Base-by-base conservation (phyloP, 2,888 invertebrate genomes). In the Slavum lentiscoides region DNA sequence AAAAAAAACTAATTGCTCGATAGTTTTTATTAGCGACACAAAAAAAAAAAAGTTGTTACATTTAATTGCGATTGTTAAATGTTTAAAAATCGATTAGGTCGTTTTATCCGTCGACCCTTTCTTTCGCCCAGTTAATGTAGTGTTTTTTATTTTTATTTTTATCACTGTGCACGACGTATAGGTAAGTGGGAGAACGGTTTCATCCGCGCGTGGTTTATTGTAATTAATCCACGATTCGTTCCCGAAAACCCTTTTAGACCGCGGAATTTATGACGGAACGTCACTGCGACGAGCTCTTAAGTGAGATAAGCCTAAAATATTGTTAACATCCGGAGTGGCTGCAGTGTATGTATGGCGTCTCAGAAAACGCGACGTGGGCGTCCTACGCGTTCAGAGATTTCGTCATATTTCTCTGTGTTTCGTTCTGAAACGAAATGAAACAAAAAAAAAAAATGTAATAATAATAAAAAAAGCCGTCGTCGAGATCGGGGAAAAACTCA, bases 141-240 rank as follows among this genome's bases (percentile, higher is more conserved):
- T 30, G 30, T 30, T 30, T 1, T 30, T 30, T 2, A 2, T 30
- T 30, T 30, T 43, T 43, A 4, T 43, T 43, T 43, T 43, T 6
- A 43, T 43, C 6, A 43, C 4, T 13, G 15, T 49, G 3, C 3
- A 49, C 13, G 1, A 11, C 13, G 3, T 15, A 11, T 13, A 15
- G 13, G 49, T 49, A 49, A 49, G 7, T 55, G 13, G 19, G 11
- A 17, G 4, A 30, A 30, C 30, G 9, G 39, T 4, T 9, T 30
- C 19, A n/a, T 30, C 55, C 19, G 62, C 53, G n/a, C n/a, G 17
- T 64, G 37, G 30, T 53, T 53, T 2, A 30, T 30, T n/a, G 64
- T 62, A 53, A 53, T 37, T 53, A 64, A 74, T 74, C 49, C 74
- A 74, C 37, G 74, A 66, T 66, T 55, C 66, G 55, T 66, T 66